Evolutionary conservation across 2,888 invertebrate species (phyloP), one percentile per base, ranked within the genome.

Genomic region (Drosophila birchii): DNA sequence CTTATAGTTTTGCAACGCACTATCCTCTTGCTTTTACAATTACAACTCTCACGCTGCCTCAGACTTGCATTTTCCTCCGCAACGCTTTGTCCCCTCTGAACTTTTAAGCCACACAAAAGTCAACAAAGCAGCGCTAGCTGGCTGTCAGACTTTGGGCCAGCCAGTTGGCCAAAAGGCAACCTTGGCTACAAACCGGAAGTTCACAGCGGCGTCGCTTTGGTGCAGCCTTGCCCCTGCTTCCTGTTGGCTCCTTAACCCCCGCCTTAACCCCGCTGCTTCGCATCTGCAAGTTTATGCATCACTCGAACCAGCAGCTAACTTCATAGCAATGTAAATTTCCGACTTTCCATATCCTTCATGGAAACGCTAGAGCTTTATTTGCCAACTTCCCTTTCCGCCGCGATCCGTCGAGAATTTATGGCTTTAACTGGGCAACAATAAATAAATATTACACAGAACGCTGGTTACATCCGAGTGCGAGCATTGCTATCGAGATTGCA

Each of bases 161-260:
- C 44, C 12, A 45, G 55, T 59, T 74, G 56, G 69, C 75, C 86
- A 26, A 88, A 73, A 54, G 66, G 67, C 78, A 88, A 76, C 83
- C 83, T 84, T 84, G 88, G 77, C 77, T 80, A 75, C 77, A 83
- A 78, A 80, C 54, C 88, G 88, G 83, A 84, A 88, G 83, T 86
- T 86, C 80, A 87, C 67, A 57, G 78, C 75, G 81, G 71, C 70
- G 44, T 55, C 69, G 72, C 55, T 58, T 69, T 58, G 63, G 47
- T 63, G 62, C 64, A 26, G 45, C n/a, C n/a, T 75, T 73, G 75
- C 44, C 44, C 43, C 55, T 51, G 18, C 39, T 26, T 39, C 43
- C 36, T 26, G 39, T n/a, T 18, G 16, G 16, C 54, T 61, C 12
- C 44, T 53, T 47, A 26, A 0, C n/a, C 58, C 41, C 55, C 34